Conservation (phyloP, 2,888 invertebrate genomes). For the Diabrotica balteata region DNA sequence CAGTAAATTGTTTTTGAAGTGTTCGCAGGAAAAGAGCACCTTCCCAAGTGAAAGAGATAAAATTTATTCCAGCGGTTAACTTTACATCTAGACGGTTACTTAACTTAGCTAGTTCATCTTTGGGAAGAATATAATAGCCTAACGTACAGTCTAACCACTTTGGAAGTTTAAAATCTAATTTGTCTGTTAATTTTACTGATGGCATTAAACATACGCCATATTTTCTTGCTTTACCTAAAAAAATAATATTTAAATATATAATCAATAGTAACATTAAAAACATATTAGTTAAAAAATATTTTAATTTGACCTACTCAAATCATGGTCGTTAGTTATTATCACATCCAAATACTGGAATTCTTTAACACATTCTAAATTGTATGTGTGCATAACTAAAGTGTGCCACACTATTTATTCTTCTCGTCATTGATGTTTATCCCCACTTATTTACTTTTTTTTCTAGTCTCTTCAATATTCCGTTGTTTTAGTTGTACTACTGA, state of each 20-base stretch:
- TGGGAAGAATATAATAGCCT: conserved; percentile 56
- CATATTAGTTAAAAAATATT: too few species aligned
- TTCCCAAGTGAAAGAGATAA: conserved; percentile 73
- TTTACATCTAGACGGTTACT: conserved; percentile 50
- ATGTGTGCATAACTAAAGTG: too few species aligned
- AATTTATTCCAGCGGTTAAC: conserved; percentile 67
- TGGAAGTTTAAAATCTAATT: conserved; percentile 49
- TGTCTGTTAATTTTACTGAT: conserved; percentile 47
- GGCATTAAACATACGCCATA: conserved; percentile 46
- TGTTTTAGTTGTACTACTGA: too few species aligned
- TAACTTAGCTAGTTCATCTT: conserved; percentile 54
- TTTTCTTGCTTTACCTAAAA: conserved; percentile 43
- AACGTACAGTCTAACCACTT: conserved; percentile 61
- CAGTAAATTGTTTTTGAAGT: conserved; percentile 68
- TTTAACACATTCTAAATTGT: too few species aligned
- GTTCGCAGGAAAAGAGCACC: conserved; percentile 71
- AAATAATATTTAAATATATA: background rate
- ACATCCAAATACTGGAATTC: too few species aligned
- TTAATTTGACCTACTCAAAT: too few species aligned
- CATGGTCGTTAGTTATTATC: too few species aligned
- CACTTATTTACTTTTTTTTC: too few species aligned
- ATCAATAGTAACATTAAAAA: too few species aligned
- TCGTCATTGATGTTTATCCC: too few species aligned
- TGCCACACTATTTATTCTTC: too few species aligned
- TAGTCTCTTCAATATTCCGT: too few species aligned